A percentile compares a stretch with the other conserved stretches of the same genome.
These are phyloP conservation scores for Kradibia gibbosae DNA, from an alignment of 1,140 invertebrate genomes.

Conservation along the genomic window DNA sequence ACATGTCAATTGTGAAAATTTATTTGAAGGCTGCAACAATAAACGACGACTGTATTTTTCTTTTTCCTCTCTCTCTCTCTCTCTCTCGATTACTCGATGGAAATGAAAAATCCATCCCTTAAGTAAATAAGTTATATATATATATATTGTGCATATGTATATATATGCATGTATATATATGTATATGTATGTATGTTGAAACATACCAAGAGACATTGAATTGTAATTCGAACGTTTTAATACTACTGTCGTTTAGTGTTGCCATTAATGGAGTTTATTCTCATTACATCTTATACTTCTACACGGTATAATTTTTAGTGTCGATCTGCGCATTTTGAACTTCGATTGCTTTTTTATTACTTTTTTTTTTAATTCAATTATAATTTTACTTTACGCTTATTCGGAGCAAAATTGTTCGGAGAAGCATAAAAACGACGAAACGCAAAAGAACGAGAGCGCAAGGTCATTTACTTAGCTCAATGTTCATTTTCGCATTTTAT, in stretches of 20 bases:
- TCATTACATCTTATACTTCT: conserved; percentile 71
- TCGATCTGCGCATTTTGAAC: conserved; percentile 59
- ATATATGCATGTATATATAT: too few relatives aligned
- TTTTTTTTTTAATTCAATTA: too few relatives aligned
- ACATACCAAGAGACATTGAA: not conserved
- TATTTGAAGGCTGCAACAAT: conserved; percentile 16
- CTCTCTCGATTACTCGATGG: too few relatives aligned
- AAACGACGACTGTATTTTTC: too few relatives aligned
- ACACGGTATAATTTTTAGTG: conserved; percentile 55
- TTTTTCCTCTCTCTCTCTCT: too few relatives aligned
- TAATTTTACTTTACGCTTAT: conserved; percentile 57
- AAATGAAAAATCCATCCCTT: too few relatives aligned
- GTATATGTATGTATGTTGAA: not conserved
- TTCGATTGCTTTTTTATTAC: too few relatives aligned
- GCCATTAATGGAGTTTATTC: conserved; percentile 23
- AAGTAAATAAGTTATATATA: too few relatives aligned
- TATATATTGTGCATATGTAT: too few relatives aligned
- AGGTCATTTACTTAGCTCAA: conserved; percentile 46
- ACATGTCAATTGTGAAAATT: conserved; percentile 15
- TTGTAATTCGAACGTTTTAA: not conserved
- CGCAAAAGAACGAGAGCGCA: conserved; percentile 51
- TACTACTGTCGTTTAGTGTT: conserved; percentile 19
- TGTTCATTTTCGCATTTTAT: conserved; percentile 46
- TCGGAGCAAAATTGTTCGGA: conserved; percentile 50
- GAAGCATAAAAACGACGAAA: conserved; percentile 48